Evolutionary conservation across 2,888 invertebrate genomes (phyloP), one percentile per base, ranked within the genome.

Genomic region (Odontomyia ornata): DNA sequence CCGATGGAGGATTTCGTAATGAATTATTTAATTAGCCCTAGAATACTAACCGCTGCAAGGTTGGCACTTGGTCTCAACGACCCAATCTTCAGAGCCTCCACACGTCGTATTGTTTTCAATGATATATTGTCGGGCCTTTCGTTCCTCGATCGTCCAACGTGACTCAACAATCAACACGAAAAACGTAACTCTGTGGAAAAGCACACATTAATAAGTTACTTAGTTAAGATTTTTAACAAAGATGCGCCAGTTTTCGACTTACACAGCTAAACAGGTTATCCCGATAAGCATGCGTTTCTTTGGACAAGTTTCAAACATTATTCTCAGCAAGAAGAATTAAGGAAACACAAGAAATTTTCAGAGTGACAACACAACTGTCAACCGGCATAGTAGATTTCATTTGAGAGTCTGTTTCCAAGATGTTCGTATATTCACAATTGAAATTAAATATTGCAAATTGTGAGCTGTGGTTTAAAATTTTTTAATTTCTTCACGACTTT

Each of bases 221-320:
- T 15, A 52, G 13, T 27, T 1, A 11, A 27, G 27, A 11, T 27
- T 27, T 7, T 62, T 36, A 11, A 64, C 30, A 25, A 57, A 76
- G 76, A 79, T n/a, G n/a, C n/a, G n/a, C n/a, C n/a, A n/a, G n/a
- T n/a, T n/a, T n/a, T n/a, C n/a, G n/a, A 90, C 92, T 89, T 88
- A 93, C 91, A 93, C 88, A 87, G 93, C 94, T 80, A 95, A 88
- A 81, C 91, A 89, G 79, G 93, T 90, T 80, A 95, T 92, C 72
- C 93, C 94, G 79, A 94, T 86, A 71, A 95, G 87, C 95, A 95
- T 95, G 83, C 93, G 94, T 85, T 92, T 92, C 84, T 92, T 93
- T 25, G 95, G 93, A 85, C 94, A 95, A 80, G 93, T 92, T 86
- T 95, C 95, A 83, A 95, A 92, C 95, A 95, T 95, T 64, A 73